These are phyloP conservation scores for Pachycephus smyrnensis DNA, from an alignment of 2,888 invertebrate genomes.

Conservation along the genomic window DNA sequence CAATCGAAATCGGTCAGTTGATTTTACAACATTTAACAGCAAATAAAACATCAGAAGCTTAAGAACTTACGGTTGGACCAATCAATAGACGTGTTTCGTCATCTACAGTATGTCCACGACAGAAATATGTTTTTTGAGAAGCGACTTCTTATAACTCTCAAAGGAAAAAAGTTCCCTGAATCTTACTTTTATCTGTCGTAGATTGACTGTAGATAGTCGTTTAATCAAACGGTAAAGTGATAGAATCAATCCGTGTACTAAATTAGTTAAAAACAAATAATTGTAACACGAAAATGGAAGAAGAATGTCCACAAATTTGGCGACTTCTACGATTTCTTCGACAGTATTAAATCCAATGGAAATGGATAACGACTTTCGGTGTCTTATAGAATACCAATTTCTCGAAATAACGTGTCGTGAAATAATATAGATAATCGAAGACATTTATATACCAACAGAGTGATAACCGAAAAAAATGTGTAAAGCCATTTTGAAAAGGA, in stretches of 20 bases:
- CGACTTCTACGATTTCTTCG: neutral
- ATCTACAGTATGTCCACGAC: neutral
- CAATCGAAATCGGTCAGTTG: neutral
- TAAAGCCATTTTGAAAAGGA: neutral
- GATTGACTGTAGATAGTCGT: neutral
- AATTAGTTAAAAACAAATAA: neutral
- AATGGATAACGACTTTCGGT: neutral
- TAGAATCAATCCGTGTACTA: neutral
- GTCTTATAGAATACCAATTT: neutral
- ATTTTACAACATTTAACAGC: neutral
- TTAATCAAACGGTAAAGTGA: neutral
- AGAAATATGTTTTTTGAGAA: neutral
- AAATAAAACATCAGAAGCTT: neutral
- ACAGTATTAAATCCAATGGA: neutral
- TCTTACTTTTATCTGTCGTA: neutral
- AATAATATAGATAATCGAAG: neutral
- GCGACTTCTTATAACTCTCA: neutral
- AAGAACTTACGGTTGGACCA: neutral
- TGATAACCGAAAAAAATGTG: neutral
- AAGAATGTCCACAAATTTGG: neutral
- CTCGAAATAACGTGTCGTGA: neutral
- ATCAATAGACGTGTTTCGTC: neutral
- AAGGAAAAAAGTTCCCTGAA: neutral
- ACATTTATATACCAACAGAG: neutral
- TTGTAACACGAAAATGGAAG: neutral